A percentile compares a stretch with the other conserved stretches of the same genome.
phyloP scores from a whole-genome alignment of 2,888 invertebrate species.

The Tinea trinotella region DNA sequence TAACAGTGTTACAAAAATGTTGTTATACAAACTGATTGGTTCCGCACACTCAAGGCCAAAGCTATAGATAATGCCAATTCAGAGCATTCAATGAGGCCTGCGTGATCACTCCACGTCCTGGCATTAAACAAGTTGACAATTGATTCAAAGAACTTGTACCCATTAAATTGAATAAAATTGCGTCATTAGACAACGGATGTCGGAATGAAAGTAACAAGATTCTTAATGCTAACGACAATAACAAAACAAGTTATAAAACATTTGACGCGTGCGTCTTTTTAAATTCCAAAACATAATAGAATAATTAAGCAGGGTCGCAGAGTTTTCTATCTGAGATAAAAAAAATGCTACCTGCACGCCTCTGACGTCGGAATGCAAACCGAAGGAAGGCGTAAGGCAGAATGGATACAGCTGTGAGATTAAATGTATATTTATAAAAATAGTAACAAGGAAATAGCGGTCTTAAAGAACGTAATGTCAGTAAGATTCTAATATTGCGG shows the following conservation, averaged over 20 bases:
- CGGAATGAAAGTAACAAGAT: conserved; percentile 1
- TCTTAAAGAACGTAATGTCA: conserved; percentile 3
- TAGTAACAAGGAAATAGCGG: not conserved
- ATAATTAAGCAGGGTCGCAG: not conserved
- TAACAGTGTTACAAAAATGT: not conserved
- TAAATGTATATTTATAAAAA: not conserved
- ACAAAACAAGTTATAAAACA: conserved; percentile 9
- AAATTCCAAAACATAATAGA: conserved; percentile 7
- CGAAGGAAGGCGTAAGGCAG: not conserved
- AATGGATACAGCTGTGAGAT: no score
- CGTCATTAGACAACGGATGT: conserved; percentile 4
- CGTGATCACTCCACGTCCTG: not conserved
- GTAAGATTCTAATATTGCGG: not conserved
- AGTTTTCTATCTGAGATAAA: not conserved
- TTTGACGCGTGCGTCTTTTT: conserved; percentile 4
- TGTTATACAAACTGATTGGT: conserved; percentile 7
- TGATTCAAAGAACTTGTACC: not conserved
- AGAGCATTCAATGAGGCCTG: conserved; percentile 1
- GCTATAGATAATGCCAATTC: not conserved
- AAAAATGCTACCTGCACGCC: conserved; percentile 9
- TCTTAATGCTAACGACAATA: conserved; percentile 1
- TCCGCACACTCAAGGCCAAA: conserved; percentile 3
- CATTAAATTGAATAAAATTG: not conserved
- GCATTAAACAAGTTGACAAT: conserved; percentile 3
- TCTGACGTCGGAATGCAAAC: not conserved